Conservation (phyloP, 1,140 invertebrate species). For the Chrysoperla carnea region DNA sequence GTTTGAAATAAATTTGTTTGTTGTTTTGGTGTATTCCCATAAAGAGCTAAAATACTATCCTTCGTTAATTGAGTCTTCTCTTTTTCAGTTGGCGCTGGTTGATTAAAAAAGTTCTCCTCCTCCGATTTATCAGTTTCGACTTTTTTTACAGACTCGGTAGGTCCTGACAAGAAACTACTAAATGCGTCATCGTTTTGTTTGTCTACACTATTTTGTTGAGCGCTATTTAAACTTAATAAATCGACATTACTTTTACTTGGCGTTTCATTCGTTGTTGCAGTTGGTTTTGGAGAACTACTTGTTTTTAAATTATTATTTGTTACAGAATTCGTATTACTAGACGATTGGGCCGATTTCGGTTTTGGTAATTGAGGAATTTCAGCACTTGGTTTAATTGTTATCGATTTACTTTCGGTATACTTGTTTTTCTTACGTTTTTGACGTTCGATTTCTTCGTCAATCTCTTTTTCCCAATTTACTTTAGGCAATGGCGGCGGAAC, state of each 20-base stretch:
- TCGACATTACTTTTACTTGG: conserved; percentile 25
- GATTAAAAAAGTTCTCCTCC: conserved; percentile 81
- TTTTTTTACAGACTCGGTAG: conserved; percentile 17
- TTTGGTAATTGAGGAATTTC: conserved; percentile 37
- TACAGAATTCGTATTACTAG: conserved; percentile 22
- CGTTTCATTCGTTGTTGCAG: conserved; percentile 23
- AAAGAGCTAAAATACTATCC: conserved; percentile 84
- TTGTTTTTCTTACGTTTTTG: conserved; percentile 45
- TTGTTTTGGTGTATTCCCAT: conserved; percentile 41
- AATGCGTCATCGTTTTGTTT: conserved; percentile 49
- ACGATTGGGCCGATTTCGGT: conserved; percentile 39
- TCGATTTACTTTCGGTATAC: conserved; percentile 22
- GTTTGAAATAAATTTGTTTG: neutral
- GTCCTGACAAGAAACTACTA: conserved; percentile 56
- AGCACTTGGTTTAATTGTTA: conserved; percentile 16
- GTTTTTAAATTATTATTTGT: conserved; percentile 23
- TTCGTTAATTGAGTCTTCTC: conserved; percentile 75
- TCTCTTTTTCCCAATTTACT: conserved; percentile 69
- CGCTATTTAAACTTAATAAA: conserved; percentile 33
- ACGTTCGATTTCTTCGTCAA: conserved; percentile 69
- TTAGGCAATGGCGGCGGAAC: conserved; percentile 58
- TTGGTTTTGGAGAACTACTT: conserved; percentile 28
- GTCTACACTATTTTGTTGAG: conserved; percentile 12
- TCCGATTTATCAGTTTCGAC: conserved; percentile 30
- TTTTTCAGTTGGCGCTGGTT: conserved; percentile 51